Evolutionary conservation across 2,797 vertebrate genomes (phyloP).

Genomic region (Galagoides demidoff): DNA sequence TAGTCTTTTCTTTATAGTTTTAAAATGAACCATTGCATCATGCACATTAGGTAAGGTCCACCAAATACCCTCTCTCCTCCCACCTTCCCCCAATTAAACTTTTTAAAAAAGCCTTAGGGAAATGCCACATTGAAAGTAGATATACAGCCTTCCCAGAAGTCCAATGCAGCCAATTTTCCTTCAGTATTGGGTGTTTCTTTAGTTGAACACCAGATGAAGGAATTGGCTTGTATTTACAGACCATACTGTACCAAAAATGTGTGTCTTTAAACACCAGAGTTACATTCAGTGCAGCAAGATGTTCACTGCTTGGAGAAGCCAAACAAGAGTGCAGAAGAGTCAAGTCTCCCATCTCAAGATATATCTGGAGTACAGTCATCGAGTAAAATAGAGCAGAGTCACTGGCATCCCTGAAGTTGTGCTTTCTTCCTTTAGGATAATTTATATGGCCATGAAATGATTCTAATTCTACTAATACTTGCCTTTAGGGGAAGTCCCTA

Average conservation of each 20-base stretch:
- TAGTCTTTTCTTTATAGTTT: too few species aligned
- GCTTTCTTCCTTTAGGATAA: not conserved
- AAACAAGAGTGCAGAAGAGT: not conserved
- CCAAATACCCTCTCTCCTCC: too few species aligned
- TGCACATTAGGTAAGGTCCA: too few species aligned
- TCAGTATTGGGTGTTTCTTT: not conserved
- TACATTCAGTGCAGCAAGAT: constrained; percentile 14
- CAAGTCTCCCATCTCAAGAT: not conserved
- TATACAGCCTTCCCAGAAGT: not conserved
- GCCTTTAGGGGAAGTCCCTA: not conserved
- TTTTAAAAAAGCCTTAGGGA: not conserved
- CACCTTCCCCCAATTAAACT: not conserved
- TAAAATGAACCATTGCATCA: too few species aligned
- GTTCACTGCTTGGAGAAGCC: not conserved
- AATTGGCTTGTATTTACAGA: constrained; percentile 43
- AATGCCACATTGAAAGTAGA: not conserved
- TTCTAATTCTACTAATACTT: not conserved
- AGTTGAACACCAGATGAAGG: constrained; percentile 28
- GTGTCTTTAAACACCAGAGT: constrained; percentile 51
- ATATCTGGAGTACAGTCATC: not conserved
- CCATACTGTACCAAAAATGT: not conserved
- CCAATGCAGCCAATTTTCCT: not conserved
- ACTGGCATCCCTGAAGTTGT: not conserved
- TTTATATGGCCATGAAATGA: not conserved
- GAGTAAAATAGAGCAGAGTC: not conserved